These are phyloP conservation scores for Mythimna lalbum DNA, from an alignment of 2,888 invertebrate genomes.

Conservation along the genomic window DNA sequence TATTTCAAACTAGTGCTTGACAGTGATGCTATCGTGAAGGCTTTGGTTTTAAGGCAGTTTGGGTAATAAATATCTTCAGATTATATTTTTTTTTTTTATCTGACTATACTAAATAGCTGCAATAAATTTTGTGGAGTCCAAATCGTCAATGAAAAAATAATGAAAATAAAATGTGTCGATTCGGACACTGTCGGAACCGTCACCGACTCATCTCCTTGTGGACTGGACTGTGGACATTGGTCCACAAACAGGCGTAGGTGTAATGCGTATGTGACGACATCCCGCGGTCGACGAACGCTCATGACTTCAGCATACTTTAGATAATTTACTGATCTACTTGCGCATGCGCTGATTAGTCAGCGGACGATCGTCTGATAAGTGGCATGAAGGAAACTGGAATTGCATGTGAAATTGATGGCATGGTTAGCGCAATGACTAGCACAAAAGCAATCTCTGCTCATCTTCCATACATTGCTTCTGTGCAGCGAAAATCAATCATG, in stretches of 20 bases:
- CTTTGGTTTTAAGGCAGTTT: too few relatives aligned
- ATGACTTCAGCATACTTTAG: slow-evolving; percentile 55
- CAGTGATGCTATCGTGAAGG: too few relatives aligned
- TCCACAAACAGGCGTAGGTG: slow-evolving; percentile 44
- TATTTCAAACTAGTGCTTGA: too few relatives aligned
- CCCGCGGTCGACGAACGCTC: slow-evolving; percentile 60
- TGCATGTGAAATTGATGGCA: slow-evolving; percentile 21
- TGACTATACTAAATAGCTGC: too few relatives aligned
- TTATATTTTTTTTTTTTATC: too few relatives aligned
- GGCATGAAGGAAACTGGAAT: slow-evolving; percentile 23
- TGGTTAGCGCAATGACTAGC: background rate
- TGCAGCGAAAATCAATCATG: background rate
- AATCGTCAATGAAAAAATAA: too few relatives aligned
- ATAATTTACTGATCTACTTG: slow-evolving; percentile 53
- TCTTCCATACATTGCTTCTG: background rate
- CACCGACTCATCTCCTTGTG: slow-evolving; percentile 15
- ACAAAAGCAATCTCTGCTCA: background rate
- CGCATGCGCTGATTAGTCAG: slow-evolving; percentile 58
- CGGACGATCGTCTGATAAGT: slow-evolving; percentile 40
- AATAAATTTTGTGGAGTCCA: too few relatives aligned
- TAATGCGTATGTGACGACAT: slow-evolving; percentile 56
- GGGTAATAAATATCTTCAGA: too few relatives aligned
- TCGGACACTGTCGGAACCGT: too few relatives aligned
- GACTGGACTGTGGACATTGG: slow-evolving; percentile 23
- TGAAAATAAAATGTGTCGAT: too few relatives aligned